Percentiles rank a stretch among this genome's conserved stretches.
Conservation (phyloP, 2,888 invertebrate genomes). For the Drosophila emarginata region DNA sequence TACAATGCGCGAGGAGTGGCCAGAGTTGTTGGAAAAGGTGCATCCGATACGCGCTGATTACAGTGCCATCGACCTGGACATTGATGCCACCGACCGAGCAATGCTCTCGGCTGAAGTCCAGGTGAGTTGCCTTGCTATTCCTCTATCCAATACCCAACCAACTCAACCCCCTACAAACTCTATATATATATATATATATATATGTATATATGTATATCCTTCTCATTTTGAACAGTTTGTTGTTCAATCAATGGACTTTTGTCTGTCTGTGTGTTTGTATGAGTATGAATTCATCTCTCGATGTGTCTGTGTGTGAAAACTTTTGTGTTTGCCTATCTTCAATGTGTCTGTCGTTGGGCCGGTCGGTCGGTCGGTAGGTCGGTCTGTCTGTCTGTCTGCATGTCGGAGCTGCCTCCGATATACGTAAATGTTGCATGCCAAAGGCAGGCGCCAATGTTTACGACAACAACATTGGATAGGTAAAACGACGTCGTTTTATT, state of each 20-base stretch:
- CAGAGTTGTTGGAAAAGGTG: conserved; percentile 84
- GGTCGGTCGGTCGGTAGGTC: neutral
- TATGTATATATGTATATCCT: conserved; percentile 25
- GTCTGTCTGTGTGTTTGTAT: neutral
- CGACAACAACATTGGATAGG: conserved; percentile 63
- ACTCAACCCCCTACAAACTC: neutral
- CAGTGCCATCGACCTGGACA: conserved; percentile 83
- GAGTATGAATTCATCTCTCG: too few species aligned
- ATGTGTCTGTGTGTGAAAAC: conserved; percentile 19
- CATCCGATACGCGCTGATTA: conserved; percentile 85
- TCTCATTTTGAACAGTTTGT: conserved; percentile 49
- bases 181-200: conserved; percentile 21
- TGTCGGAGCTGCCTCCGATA: conserved; percentile 22
- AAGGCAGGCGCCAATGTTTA: conserved; percentile 68
- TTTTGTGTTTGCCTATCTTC: conserved; percentile 52
- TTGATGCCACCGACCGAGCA: conserved; percentile 81
- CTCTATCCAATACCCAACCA: neutral
- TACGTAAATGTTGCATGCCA: conserved; percentile 58
- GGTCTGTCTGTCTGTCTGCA: neutral
- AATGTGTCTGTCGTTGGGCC: conserved; percentile 24
- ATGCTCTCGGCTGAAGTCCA: conserved; percentile 84
- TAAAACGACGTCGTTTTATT: conserved; percentile 62
- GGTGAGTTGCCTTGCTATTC: conserved; percentile 78
- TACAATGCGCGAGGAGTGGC: conserved; percentile 82
- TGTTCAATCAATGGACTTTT: conserved; percentile 77